Percentiles rank a stretch among this genome's conserved stretches.
Evolutionary conservation across 2,888 invertebrate genomes (phyloP).

Genomic region (Athalia circularis): DNA sequence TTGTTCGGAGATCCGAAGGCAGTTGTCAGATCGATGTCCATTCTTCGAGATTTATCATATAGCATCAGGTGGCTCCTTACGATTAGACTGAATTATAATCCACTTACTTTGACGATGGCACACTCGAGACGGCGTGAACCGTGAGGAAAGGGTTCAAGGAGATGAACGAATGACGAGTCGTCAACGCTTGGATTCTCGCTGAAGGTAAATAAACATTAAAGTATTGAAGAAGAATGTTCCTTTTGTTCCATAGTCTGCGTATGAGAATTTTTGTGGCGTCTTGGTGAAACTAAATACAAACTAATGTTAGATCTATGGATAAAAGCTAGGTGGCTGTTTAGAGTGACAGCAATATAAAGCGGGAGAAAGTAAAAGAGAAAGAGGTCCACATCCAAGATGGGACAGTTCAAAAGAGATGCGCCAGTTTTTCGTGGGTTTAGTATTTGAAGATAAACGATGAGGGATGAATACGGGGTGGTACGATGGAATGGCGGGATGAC

Average conservation of each 20-base stretch:
- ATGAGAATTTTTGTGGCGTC: constrained; percentile 5
- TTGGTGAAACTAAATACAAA: constrained; percentile 42
- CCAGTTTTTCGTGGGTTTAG: constrained; percentile 56
- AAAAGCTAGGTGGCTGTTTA: constrained; percentile 7
- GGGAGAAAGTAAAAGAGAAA: constrained; percentile 23
- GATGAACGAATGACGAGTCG: too few relatives aligned
- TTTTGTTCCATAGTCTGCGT: neutral
- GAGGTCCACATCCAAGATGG: constrained; percentile 32
- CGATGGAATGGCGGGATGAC: constrained; percentile 50
- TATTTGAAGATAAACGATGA: constrained; percentile 63
- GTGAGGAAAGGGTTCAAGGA: neutral
- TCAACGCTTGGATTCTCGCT: too few relatives aligned
- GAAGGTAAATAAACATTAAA: neutral
- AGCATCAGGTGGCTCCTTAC: too few relatives aligned
- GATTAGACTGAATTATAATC: too few relatives aligned
- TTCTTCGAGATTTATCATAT: too few relatives aligned
- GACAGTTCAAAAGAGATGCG: constrained; percentile 56
- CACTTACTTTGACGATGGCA: too few relatives aligned
- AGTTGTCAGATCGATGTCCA: too few relatives aligned
- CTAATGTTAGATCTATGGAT: constrained; percentile 34
- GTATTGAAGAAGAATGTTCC: neutral
- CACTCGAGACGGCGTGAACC: neutral
- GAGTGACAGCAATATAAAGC: constrained; percentile 30
- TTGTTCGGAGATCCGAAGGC: too few relatives aligned
- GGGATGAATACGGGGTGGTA: constrained; percentile 31